Evolutionary conservation across 2,888 invertebrate genomes (phyloP).

Genomic region (Galeopsomyia nigrocyanea): DNA sequence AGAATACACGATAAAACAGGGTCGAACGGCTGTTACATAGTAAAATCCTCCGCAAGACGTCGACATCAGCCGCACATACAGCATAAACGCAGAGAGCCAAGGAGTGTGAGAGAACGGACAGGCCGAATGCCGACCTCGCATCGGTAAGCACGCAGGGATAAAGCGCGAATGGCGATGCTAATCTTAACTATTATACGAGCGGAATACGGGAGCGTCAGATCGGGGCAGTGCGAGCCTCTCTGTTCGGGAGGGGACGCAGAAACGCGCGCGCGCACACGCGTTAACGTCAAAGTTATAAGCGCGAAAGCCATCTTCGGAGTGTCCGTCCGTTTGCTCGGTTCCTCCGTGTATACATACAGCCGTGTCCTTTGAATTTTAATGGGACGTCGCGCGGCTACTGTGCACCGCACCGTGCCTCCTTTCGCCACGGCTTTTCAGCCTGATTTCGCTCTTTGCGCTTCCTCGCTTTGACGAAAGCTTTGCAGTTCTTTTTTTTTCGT

Average conservation of each 20-base stretch:
- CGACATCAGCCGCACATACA: too few species aligned
- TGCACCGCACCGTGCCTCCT: not conserved
- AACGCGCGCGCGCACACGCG: conserved; percentile 15
- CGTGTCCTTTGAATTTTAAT: conserved; percentile 51
- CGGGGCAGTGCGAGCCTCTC: conserved; percentile 7
- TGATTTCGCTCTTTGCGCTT: too few species aligned
- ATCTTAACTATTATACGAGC: conserved; percentile 53
- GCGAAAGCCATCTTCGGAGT: conserved; percentile 39
- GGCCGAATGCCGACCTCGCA: too few species aligned
- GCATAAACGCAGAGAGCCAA: too few species aligned
- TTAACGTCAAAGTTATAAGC: conserved; percentile 47
- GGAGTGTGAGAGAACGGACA: too few species aligned
- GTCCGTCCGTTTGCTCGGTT: conserved; percentile 18
- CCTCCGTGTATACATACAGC: not conserved
- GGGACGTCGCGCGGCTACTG: conserved; percentile 24
- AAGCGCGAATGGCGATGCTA: conserved; percentile 52
- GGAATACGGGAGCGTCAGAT: not conserved
- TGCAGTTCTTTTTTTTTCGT: too few species aligned
- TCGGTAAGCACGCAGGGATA: conserved; percentile 29
- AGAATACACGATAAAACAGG: too few species aligned
- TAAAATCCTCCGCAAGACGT: conserved; percentile 44
- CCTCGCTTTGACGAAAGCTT: too few species aligned
- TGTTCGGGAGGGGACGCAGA: conserved; percentile 22
- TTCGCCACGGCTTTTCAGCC: too few species aligned
- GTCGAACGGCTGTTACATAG: too few species aligned